Percentiles rank a stretch among this genome's conserved stretches.
These are phyloP conservation scores for Gavia stellata DNA, from an alignment of 2,113 vertebrate genomes.

Conservation along the genomic window DNA sequence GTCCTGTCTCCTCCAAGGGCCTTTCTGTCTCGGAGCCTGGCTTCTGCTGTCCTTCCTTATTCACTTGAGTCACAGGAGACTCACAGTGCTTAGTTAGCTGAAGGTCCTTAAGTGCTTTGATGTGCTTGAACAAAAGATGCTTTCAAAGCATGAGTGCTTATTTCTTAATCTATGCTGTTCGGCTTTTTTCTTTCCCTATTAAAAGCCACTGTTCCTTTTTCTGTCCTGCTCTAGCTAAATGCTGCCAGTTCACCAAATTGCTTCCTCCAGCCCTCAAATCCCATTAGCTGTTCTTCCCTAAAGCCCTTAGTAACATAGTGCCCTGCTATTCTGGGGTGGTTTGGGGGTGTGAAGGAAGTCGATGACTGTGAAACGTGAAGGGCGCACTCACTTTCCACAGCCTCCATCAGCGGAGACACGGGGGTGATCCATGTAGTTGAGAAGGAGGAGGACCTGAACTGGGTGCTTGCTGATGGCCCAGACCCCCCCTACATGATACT, in stretches of 20 bases:
- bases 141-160: background rate
- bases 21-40: background rate
- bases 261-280: background rate
- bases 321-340: fast-evolving
- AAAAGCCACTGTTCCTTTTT: background rate
- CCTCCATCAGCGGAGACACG: slow-evolving; percentile 81
- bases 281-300: background rate
- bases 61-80: background rate
- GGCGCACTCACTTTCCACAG: background rate
- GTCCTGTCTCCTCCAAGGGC: fast-evolving
- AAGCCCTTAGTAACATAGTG: background rate
- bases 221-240: background rate
- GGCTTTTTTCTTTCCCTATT: background rate
- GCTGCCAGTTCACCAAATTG: background rate
- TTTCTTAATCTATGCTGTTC: background rate
- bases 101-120: background rate
- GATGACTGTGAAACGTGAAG: background rate
- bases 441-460: slow-evolving; percentile 80
- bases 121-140: background rate
- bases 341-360: no score
- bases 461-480: slow-evolving; percentile 80
- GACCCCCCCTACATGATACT: slow-evolving; percentile 89
- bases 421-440: slow-evolving; percentile 91
- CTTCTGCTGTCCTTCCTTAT: background rate
- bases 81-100: background rate